These are phyloP conservation scores for Hyperoplus immaculatus DNA, from an alignment of 2,797 vertebrate species.

Conservation along the genomic window DNA sequence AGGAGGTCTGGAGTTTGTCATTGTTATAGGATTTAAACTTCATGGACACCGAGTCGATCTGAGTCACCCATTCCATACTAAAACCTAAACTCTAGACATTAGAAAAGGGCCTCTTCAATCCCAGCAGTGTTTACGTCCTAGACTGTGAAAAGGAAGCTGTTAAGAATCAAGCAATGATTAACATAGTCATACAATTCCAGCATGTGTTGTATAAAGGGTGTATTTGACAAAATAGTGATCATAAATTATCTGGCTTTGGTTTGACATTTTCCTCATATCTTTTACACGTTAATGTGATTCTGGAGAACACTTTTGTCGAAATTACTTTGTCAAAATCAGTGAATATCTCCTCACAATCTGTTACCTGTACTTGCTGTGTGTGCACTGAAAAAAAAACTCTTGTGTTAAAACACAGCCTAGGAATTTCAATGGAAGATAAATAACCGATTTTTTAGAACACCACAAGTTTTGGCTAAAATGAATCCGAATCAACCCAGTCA, in stretches of 20 bases:
- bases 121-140: constrained; percentile 25
- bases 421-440: no score
- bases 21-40: constrained; percentile 40
- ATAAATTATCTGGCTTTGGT: constrained; percentile 15
- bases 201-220: constrained; percentile 24
- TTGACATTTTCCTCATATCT: neutral
- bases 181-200: constrained; percentile 50
- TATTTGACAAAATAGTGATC: constrained; percentile 12
- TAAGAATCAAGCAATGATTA: constrained; percentile 46
- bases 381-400: no score
- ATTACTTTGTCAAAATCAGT: no score
- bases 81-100: constrained; percentile 54
- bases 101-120: constrained; percentile 54
- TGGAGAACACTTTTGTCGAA: no score
- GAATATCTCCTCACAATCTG: no score
- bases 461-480: no score
- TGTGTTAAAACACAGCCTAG: no score
- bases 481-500: no score
- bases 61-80: constrained; percentile 62
- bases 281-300: neutral
- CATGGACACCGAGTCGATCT: constrained; percentile 67
- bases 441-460: no score
- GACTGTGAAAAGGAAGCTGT: constrained; percentile 56
- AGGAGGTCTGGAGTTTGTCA: constrained; percentile 67
- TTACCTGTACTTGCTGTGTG: no score